Conservation (phyloP, 2,797 vertebrate species). For the Furcifer pardalis region DNA sequence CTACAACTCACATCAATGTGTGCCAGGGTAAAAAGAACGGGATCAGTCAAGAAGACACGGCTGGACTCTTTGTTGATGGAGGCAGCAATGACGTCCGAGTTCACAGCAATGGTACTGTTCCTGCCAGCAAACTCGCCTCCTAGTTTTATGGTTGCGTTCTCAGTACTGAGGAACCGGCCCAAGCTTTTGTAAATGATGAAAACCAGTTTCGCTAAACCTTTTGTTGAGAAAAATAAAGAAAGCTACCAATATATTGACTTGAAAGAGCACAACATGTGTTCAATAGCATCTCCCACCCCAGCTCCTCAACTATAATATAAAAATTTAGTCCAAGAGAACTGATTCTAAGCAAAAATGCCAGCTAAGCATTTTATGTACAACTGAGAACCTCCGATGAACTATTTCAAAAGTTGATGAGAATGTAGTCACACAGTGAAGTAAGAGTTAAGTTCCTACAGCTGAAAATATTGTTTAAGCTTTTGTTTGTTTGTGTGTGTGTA, state of each 20-base stretch:
- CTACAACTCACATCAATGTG: constrained; percentile 94
- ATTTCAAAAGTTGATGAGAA: constrained; percentile 40
- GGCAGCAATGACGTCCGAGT: constrained; percentile 96
- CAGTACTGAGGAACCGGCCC: constrained; percentile 95
- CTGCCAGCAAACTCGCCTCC: constrained; percentile 85
- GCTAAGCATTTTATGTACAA: not conserved
- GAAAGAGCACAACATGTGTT: constrained; percentile 6
- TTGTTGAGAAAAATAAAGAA: constrained; percentile 24
- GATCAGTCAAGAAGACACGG: constrained; percentile 95
- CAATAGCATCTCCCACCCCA: not conserved
- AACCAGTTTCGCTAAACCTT: constrained; percentile 97
- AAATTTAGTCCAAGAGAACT: not conserved
- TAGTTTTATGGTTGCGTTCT: constrained; percentile 94
- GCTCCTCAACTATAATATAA: constrained; percentile 6
- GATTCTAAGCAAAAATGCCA: not conserved
- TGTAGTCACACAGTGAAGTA: constrained; percentile 11
- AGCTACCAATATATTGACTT: not conserved
- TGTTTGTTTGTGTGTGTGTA: too few relatives aligned
- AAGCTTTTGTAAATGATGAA: constrained; percentile 98
- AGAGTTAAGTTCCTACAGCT: constrained; percentile 12
- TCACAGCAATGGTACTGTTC: constrained; percentile 92
- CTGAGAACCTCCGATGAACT: constrained; percentile 43
- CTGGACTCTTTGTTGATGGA: constrained; percentile 99
- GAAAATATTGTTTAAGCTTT: constrained; percentile 14
- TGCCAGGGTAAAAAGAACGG: constrained; percentile 95